phyloP scores from a whole-genome alignment of 1,140 invertebrate species.

The Orius insidiosus region DNA sequence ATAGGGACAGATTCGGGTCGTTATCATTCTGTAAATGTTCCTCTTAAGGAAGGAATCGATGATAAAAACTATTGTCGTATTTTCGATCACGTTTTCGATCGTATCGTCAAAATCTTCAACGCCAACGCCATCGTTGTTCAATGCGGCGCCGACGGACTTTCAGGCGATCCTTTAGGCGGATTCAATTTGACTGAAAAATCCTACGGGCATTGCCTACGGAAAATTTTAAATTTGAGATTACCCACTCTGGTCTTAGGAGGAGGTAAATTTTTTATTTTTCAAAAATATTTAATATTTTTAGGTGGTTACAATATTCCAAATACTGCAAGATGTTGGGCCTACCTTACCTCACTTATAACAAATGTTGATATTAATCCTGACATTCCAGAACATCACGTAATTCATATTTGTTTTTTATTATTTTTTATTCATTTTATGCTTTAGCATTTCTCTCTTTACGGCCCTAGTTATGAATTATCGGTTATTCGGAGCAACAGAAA shows the following conservation, averaged over 20 bases:
- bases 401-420: not conserved
- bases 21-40: conserved; percentile 53
- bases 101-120: conserved; percentile 28
- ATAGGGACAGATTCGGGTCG: conserved; percentile 42
- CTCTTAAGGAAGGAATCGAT: conserved; percentile 43
- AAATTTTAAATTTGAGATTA: conserved; percentile 34
- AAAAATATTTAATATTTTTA: conserved; percentile 21
- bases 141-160: conserved; percentile 58
- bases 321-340: conserved; percentile 46
- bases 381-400: conserved; percentile 43
- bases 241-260: conserved; percentile 56
- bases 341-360: conserved; percentile 36
- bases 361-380: conserved; percentile 30
- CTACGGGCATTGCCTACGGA: conserved; percentile 37
- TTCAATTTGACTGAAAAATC: conserved; percentile 45
- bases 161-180: conserved; percentile 49
- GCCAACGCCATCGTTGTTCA: conserved; percentile 58
- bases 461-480: conserved; percentile 37
- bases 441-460: conserved; percentile 39
- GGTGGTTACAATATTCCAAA: conserved; percentile 48
- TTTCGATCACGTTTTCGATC: conserved; percentile 36
- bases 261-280: conserved; percentile 29
- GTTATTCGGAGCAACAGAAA: conserved; percentile 23
- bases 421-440: conserved; percentile 18
- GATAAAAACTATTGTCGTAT: conserved; percentile 35